Evolutionary conservation across 2,113 vertebrate genomes (phyloP).

Genomic region (Ondatra zibethicus): DNA sequence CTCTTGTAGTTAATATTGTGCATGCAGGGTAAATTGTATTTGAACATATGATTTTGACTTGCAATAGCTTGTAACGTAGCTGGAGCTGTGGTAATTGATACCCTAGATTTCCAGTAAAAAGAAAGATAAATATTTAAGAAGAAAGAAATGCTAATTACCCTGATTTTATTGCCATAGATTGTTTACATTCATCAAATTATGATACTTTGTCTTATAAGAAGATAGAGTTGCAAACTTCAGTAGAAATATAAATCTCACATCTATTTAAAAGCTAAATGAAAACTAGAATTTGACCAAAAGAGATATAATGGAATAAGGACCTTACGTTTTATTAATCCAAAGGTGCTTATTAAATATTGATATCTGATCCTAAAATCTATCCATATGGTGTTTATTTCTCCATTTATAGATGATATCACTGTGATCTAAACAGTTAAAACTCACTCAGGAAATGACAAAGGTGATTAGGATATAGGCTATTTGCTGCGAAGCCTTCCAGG

Average conservation of each 20-base stretch:
- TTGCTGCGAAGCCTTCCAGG: not conserved
- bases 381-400: not conserved
- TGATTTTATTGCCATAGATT: not conserved
- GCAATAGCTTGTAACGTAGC: not conserved
- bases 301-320: not conserved
- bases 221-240: not conserved
- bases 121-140: not conserved
- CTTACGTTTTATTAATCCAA: not conserved
- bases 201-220: not conserved
- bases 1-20: not conserved
- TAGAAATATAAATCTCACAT: not conserved
- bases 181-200: not conserved
- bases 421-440: not conserved
- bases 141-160: not conserved
- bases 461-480: not conserved
- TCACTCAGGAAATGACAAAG: not conserved
- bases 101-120: not conserved
- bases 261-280: not conserved
- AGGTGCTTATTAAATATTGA: not conserved
- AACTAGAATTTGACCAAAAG: not conserved
- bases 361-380: not conserved
- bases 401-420: not conserved
- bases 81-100: not conserved
- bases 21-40: not conserved
- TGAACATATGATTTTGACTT: constrained; percentile 1